A percentile compares a stretch with the other conserved stretches of the same genome.
These are phyloP conservation scores for Psephotus haematonotus DNA, from an alignment of 2,113 vertebrate species.

Conservation along the genomic window DNA sequence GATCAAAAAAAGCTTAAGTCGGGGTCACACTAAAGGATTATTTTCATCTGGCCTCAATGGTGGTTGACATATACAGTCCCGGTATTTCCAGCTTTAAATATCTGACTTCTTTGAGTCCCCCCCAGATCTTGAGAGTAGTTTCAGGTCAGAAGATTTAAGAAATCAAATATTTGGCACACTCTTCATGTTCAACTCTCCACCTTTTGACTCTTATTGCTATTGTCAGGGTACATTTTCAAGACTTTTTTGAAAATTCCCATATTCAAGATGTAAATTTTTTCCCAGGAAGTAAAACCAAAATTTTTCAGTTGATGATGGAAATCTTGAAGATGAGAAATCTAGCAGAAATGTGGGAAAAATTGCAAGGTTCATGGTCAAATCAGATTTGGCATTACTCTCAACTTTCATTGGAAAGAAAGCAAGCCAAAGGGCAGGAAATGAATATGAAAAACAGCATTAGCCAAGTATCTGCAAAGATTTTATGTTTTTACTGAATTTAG, in stretches of 20 bases:
- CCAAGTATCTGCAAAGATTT: background rate
- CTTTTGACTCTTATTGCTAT: background rate
- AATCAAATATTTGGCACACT: background rate
- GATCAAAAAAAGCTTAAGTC: slow-evolving; percentile 27
- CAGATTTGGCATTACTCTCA: background rate
- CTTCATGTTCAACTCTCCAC: background rate
- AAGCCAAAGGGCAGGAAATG: background rate
- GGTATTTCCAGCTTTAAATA: background rate
- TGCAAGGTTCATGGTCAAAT: background rate
- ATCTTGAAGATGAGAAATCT: background rate
- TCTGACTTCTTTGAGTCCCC: background rate
- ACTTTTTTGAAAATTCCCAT: background rate
- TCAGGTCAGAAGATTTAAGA: background rate
- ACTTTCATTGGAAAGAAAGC: background rate
- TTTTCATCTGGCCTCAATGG: background rate
- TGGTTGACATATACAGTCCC: background rate
- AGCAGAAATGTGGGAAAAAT: background rate
- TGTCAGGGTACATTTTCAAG: background rate
- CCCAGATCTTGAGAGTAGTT: background rate
- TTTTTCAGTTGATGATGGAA: background rate
- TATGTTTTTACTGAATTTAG: background rate
- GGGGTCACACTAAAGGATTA: background rate
- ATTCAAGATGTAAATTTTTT: background rate
- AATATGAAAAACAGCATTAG: background rate
- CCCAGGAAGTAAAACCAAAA: background rate